Conservation (phyloP, 2,797 vertebrate species). For the Danio albolineatus region DNA sequence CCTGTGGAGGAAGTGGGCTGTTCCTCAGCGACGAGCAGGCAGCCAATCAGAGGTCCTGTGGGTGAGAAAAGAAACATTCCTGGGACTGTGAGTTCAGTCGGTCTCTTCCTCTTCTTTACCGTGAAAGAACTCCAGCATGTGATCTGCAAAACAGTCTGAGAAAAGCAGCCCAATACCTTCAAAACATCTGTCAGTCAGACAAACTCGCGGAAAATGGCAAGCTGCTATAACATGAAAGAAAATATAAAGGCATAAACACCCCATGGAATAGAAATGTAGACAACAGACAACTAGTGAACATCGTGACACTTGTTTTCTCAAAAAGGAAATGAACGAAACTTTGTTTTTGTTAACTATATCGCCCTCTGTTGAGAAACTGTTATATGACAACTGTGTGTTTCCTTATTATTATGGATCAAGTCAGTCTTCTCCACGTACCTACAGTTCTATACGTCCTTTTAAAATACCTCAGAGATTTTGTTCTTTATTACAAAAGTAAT, state of each 20-base stretch:
- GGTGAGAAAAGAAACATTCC: conserved; percentile 32
- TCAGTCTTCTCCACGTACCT: no score
- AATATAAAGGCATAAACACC: no score
- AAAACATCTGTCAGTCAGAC: conserved; percentile 17
- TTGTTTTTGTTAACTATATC: not conserved
- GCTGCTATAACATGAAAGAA: no score
- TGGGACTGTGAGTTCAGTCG: not conserved
- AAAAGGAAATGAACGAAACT: not conserved
- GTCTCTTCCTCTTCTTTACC: not conserved
- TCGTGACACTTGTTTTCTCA: not conserved
- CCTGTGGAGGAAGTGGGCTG: conserved; percentile 42
- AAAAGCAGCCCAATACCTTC: not conserved
- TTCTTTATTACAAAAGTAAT: no score
- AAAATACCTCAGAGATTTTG: no score
- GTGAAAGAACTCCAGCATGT: conserved; percentile 7
- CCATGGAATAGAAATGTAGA: not conserved
- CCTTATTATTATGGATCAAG: no score
- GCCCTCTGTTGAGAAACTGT: not conserved
- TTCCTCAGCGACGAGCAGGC: conserved; percentile 11
- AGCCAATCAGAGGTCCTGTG: conserved; percentile 56
- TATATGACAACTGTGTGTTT: not conserved
- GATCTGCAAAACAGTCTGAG: not conserved
- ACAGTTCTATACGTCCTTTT: no score
- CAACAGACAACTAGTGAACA: not conserved
- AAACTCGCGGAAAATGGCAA: not conserved